Conservation (phyloP, 2,797 vertebrate genomes). For the Cirrhinus mrigala region DNA sequence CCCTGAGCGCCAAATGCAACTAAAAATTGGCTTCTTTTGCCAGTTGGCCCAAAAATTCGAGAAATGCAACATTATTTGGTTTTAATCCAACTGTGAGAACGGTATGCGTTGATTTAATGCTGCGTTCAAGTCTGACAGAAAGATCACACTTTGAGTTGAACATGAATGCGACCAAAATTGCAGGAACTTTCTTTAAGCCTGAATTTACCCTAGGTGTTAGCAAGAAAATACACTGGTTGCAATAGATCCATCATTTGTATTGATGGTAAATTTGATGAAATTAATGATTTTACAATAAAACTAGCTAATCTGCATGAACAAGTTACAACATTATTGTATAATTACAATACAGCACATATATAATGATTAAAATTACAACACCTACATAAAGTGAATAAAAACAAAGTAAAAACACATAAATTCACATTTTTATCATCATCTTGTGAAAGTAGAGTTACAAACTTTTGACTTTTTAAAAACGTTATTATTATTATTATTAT, state of each 20-base stretch:
- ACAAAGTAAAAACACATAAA: neutral
- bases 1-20: neutral
- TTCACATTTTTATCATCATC: no score
- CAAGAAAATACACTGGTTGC: neutral
- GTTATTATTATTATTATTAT: no score
- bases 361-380: neutral
- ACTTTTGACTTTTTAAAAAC: no score
- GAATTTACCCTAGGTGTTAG: neutral
- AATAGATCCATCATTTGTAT: neutral
- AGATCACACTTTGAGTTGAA: neutral
- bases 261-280: neutral
- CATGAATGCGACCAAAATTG: neutral
- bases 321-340: neutral
- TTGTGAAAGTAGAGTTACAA: no score
- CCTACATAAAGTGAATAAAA: neutral
- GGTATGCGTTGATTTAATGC: neutral
- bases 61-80: neutral
- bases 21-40: neutral
- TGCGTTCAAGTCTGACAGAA: neutral
- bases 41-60: neutral
- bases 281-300: neutral
- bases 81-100: conserved; percentile 1
- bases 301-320: neutral
- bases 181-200: neutral
- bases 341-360: neutral